A percentile compares a stretch with the other conserved stretches of the same genome.
Conservation (phyloP, 2,888 invertebrate genomes). For the Apoda limacodes region DNA sequence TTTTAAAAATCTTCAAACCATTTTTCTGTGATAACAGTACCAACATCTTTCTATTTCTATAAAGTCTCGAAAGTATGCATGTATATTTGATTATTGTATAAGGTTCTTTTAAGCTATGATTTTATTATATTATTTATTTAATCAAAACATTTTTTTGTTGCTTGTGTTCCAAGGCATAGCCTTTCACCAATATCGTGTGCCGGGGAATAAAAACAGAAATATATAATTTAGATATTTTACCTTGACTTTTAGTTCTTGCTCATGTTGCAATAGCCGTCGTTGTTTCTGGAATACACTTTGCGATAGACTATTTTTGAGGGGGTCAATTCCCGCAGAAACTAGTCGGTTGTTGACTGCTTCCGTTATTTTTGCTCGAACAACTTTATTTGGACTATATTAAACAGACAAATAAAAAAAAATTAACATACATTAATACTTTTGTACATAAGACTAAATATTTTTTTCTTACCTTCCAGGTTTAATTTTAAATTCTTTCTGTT, state of each 20-base stretch:
- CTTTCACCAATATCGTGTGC: no score
- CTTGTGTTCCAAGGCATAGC: no score
- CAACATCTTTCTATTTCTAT: no score
- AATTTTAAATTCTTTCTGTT: no score
- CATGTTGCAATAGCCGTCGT: slow-evolving; percentile 66
- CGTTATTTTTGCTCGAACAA: slow-evolving; percentile 53
- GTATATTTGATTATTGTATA: no score
- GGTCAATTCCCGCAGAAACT: slow-evolving; percentile 72
- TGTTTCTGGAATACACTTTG: slow-evolving; percentile 67
- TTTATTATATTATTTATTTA: no score
- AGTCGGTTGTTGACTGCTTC: slow-evolving; percentile 67
- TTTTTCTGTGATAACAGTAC: no score
- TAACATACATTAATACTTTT: not conserved
- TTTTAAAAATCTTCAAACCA: no score
- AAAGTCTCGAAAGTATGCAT: no score
- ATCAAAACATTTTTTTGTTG: no score
- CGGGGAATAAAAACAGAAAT: no score
- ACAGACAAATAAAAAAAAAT: slow-evolving; percentile 3
- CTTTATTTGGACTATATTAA: slow-evolving; percentile 43
- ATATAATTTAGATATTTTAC: slow-evolving; percentile 38
- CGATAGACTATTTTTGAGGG: slow-evolving; percentile 71
- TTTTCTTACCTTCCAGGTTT: slow-evolving; percentile 23
- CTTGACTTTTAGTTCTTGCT: slow-evolving; percentile 68
- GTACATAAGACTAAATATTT: not conserved
- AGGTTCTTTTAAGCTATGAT: no score